These are phyloP conservation scores for Diprion similis DNA, from an alignment of 1,140 invertebrate species.

Conservation along the genomic window DNA sequence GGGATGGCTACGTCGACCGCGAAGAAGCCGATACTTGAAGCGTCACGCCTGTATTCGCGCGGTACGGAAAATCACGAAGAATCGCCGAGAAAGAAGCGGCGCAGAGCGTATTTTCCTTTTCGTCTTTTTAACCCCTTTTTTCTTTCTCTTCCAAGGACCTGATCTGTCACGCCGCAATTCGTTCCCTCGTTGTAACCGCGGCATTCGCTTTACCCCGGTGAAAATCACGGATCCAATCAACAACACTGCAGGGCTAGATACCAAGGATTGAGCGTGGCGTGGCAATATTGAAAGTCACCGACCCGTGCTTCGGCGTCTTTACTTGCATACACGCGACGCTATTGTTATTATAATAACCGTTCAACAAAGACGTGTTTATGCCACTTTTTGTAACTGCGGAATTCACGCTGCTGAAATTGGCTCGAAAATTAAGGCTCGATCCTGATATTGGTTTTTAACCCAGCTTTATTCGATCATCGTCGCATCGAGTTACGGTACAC, in stretches of 20 bases:
- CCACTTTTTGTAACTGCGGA: neutral
- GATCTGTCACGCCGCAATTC: constrained; percentile 4
- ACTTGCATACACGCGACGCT: neutral
- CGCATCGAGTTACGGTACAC: neutral
- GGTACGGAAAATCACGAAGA: neutral
- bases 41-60: neutral
- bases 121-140: neutral
- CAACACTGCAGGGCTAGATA: neutral
- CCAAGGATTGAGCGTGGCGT: neutral
- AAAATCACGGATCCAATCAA: neutral
- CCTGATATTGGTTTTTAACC: neutral
- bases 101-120: neutral
- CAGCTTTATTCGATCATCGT: neutral
- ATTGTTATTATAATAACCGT: neutral
- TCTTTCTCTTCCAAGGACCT: neutral
- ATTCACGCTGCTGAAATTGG: neutral
- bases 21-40: neutral
- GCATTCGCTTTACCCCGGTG: neutral
- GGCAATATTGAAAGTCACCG: neutral
- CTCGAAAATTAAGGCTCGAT: neutral
- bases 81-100: neutral
- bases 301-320: neutral
- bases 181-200: neutral
- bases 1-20: neutral
- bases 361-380: no score